Evolutionary conservation across 1,140 invertebrate genomes (phyloP).

Genomic region (Cheumatopsyche charites): DNA sequence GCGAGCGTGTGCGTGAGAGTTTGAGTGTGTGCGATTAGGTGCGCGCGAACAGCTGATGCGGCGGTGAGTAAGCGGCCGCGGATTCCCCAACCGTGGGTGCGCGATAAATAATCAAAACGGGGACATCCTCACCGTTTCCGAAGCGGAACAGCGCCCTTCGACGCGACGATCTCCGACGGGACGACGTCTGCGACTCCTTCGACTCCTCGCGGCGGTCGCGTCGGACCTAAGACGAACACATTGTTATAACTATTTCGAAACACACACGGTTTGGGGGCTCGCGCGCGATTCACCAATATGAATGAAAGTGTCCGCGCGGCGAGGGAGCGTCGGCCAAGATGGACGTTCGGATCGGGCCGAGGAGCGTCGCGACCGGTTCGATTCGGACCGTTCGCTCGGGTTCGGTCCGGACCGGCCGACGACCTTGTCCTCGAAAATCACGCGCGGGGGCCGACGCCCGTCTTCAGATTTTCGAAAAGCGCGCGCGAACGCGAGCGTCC

Average conservation of each 20-base stretch:
- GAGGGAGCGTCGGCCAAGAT: too few species aligned
- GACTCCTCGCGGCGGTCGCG: too few species aligned
- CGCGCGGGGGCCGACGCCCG: not conserved
- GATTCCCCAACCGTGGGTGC: not conserved
- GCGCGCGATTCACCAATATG: slow-evolving; percentile 7
- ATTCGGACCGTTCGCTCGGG: too few species aligned
- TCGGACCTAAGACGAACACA: too few species aligned
- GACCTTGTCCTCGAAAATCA: slow-evolving; percentile 11
- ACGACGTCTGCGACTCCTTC: too few species aligned
- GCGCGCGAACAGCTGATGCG: slow-evolving; percentile 21
- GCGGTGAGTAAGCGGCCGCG: slow-evolving; percentile 14
- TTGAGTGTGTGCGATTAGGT: slow-evolving; percentile 8
- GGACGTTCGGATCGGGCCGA: not conserved
- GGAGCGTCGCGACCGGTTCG: not conserved
- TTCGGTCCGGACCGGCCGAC: not conserved
- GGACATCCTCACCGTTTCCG: not conserved
- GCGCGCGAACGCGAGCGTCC: not conserved
- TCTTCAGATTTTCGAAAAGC: too few species aligned
- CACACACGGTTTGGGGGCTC: not conserved
- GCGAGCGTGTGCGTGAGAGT: not conserved
- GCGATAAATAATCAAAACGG: too few species aligned
- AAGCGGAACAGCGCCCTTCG: too few species aligned
- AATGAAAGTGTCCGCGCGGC: slow-evolving; percentile 1
- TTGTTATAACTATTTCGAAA: too few species aligned
- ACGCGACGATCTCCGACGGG: too few species aligned